Percentiles rank a stretch among this genome's conserved stretches.
These are phyloP conservation scores for Hydrolagus colliei DNA, from an alignment of 2,797 vertebrate species.

Conservation along the genomic window DNA sequence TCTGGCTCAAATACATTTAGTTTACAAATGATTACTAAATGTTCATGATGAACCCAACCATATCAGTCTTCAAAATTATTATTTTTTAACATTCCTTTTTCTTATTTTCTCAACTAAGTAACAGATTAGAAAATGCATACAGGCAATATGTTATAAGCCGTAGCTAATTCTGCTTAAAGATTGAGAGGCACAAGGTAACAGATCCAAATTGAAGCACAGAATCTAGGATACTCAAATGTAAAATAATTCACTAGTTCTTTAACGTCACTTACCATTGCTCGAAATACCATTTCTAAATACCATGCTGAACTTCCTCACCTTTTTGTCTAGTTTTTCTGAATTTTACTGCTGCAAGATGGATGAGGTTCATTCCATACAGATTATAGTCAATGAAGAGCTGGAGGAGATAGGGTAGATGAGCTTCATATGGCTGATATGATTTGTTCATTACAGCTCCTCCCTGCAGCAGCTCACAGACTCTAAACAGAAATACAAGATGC, in stretches of 20 bases:
- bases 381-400: slow-evolving; percentile 99
- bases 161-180: background rate
- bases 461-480: slow-evolving; percentile 92
- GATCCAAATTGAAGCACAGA: background rate
- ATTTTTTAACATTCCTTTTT: background rate
- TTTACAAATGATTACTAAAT: background rate
- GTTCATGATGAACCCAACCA: background rate
- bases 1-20: background rate
- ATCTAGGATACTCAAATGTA: slow-evolving; percentile 42
- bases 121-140: background rate
- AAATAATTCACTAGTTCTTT: slow-evolving; percentile 33
- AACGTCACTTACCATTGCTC: slow-evolving; percentile 16
- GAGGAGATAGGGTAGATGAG: slow-evolving; percentile 93
- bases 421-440: slow-evolving; percentile 91
- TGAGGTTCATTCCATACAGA: slow-evolving; percentile 95
- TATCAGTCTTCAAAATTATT: background rate
- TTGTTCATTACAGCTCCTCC: slow-evolving; percentile 97
- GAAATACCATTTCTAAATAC: slow-evolving; percentile 15
- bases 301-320: slow-evolving; percentile 61
- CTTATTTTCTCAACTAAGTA: background rate
- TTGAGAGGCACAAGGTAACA: background rate
- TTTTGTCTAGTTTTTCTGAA: slow-evolving; percentile 71
- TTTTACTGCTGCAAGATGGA: slow-evolving; percentile 83
- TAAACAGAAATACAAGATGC: slow-evolving; percentile 43
- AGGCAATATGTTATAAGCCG: background rate